These are phyloP conservation scores for Drosophila santomea DNA, from an alignment of 1,140 invertebrate species.

Conservation along the genomic window DNA sequence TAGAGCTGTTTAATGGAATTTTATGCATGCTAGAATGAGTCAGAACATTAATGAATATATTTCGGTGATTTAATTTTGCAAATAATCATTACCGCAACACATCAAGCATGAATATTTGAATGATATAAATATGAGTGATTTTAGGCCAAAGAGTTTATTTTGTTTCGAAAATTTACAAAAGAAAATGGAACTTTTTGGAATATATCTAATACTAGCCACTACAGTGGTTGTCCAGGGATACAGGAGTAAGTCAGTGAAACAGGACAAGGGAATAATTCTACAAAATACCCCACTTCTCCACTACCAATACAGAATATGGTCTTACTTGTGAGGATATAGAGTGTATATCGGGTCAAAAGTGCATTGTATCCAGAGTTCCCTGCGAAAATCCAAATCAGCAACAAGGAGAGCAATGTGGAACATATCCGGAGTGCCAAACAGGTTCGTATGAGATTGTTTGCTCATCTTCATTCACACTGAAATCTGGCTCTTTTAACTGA, in stretches of 20 bases:
- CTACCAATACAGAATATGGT: conserved; percentile 43
- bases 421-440: conserved; percentile 46
- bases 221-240: conserved; percentile 4
- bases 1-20: background rate
- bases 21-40: background rate
- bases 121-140: conserved; percentile 18
- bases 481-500: conserved; percentile 37
- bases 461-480: conserved; percentile 7
- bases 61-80: conserved; percentile 20
- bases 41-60: background rate
- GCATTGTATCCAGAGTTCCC: conserved; percentile 24
- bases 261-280: background rate
- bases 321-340: conserved; percentile 46
- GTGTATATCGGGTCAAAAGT: conserved; percentile 34
- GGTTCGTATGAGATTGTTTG: conserved; percentile 26
- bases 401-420: conserved; percentile 45
- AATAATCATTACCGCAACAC: conserved; percentile 26
- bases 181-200: background rate
- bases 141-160: conserved; percentile 14
- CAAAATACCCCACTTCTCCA: background rate
- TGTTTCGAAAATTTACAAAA: background rate
- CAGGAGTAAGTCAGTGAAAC: conserved; percentile 37
- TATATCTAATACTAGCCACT: conserved; percentile 11
- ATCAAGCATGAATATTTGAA: conserved; percentile 17
- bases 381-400: conserved; percentile 38